Percentiles rank a stretch among this genome's conserved stretches.
Conservation (phyloP, 2,797 vertebrate genomes). For the Anguilla obscura region DNA sequence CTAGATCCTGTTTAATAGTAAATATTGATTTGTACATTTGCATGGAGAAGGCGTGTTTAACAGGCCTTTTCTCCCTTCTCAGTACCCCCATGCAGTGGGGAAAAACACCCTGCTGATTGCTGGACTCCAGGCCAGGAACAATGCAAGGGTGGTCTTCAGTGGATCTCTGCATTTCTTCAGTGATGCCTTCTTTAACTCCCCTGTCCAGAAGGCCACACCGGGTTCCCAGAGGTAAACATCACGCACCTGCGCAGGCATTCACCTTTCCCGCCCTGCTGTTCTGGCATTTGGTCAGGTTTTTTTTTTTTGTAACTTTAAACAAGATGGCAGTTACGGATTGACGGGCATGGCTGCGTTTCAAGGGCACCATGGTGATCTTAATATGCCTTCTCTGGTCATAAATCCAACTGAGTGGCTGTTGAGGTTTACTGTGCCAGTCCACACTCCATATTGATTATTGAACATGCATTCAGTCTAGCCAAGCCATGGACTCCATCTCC, state of each 20-base stretch:
- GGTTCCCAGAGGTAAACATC: conserved; percentile 80
- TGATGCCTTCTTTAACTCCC: conserved; percentile 90
- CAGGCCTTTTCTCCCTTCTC: background rate
- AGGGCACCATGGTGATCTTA: background rate
- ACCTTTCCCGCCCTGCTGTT: background rate
- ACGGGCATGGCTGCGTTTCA: background rate
- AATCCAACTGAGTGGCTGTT: background rate
- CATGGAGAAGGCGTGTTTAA: background rate
- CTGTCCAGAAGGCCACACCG: conserved; percentile 86
- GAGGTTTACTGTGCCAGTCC: background rate
- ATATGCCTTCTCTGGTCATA: background rate
- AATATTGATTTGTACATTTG: background rate
- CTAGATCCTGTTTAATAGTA: background rate
- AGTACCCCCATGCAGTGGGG: conserved; percentile 97
- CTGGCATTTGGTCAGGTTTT: background rate
- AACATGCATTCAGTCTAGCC: background rate
- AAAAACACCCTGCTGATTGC: conserved; percentile 97
- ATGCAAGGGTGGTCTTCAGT: conserved; percentile 92
- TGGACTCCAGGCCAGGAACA: conserved; percentile 95
- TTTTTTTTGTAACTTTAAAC: background rate
- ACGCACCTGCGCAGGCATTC: background rate
- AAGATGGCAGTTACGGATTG: background rate
- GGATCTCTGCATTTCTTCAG: conserved; percentile 97
- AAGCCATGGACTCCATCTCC: no score
- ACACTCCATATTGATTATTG: background rate